phyloP scores from a whole-genome alignment of 1,140 invertebrate species.

The Sarcophaga bullata region DNA sequence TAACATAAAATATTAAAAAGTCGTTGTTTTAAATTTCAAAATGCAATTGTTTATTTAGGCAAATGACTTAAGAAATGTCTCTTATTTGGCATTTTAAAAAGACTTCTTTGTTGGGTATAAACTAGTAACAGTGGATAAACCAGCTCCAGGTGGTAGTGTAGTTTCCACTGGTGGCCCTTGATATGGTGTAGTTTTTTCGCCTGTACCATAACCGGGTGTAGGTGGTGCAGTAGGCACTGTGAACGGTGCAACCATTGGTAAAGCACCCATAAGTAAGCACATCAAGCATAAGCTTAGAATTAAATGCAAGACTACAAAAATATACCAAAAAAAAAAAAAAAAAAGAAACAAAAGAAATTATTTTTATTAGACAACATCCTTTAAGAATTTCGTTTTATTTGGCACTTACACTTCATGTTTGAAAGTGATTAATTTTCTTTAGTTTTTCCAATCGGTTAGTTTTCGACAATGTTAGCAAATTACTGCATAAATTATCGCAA shows the following conservation, averaged over 20 bases:
- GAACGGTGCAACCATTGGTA: neutral
- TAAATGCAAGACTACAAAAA: neutral
- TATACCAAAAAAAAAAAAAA: too few relatives aligned
- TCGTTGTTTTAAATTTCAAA: too few relatives aligned
- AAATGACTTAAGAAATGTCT: too few relatives aligned
- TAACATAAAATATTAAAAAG: too few relatives aligned
- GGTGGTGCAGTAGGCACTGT: neutral
- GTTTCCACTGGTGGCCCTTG: neutral
- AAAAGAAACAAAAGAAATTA: too few relatives aligned
- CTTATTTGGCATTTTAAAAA: too few relatives aligned
- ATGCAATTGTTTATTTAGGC: too few relatives aligned
- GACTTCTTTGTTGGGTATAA: too few relatives aligned
- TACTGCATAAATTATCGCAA: too few relatives aligned
- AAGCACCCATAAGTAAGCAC: neutral
- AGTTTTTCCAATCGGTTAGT: too few relatives aligned
- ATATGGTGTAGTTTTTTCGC: neutral
- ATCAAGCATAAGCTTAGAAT: neutral
- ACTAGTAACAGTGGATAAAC: neutral
- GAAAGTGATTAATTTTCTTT: neutral
- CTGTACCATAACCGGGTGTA: neutral
- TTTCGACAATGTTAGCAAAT: too few relatives aligned
- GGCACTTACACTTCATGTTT: neutral
- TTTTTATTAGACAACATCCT: neutral
- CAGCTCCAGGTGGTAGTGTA: neutral
- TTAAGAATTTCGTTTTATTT: neutral